Conservation (phyloP, 2,888 invertebrate genomes). For the Lampropteryx suffumata region DNA sequence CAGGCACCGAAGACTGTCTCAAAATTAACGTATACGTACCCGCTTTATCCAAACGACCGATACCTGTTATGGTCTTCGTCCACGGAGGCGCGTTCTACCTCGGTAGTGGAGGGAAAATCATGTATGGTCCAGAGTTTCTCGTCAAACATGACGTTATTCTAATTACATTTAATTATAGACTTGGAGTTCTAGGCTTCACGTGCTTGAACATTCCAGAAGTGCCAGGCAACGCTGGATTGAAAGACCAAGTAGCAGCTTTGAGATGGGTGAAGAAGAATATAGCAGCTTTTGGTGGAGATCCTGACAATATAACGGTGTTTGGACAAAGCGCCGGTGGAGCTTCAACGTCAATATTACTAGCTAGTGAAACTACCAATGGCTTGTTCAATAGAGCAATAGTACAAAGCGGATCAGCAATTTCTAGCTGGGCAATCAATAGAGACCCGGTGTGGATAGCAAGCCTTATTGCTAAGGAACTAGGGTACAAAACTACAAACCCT, state of each 20-base stretch:
- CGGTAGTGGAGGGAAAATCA: conserved; percentile 65
- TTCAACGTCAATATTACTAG: conserved; percentile 57
- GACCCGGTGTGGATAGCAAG: conserved; percentile 63
- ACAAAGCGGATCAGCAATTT: conserved; percentile 66
- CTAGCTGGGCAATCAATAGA: conserved; percentile 68
- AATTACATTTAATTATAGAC: conserved; percentile 72
- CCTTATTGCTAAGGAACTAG: conserved; percentile 60
- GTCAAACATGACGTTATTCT: conserved; percentile 64
- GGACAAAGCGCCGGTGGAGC: conserved; percentile 73
- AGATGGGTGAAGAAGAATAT: conserved; percentile 73
- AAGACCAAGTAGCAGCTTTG: conserved; percentile 73
- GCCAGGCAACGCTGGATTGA: conserved; percentile 72
- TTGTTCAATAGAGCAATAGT: conserved; percentile 66
- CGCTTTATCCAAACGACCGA: conserved; percentile 40
- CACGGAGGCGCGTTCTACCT: conserved; percentile 71
- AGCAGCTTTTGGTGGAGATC: conserved; percentile 70
- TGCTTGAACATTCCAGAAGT: conserved; percentile 71
- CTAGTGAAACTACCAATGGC: conserved; percentile 58
- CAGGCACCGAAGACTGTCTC: conserved; percentile 68
- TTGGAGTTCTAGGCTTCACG: conserved; percentile 66
- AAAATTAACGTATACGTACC: conserved; percentile 70
- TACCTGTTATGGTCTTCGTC: conserved; percentile 72
- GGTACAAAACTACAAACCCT: conserved; percentile 58
- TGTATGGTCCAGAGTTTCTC: conserved; percentile 67
- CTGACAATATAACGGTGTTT: conserved; percentile 70